Percentiles rank a stretch among this genome's conserved stretches.
These are phyloP conservation scores for Percopsis transmontana DNA, from an alignment of 2,113 vertebrate species.

Conservation along the genomic window DNA sequence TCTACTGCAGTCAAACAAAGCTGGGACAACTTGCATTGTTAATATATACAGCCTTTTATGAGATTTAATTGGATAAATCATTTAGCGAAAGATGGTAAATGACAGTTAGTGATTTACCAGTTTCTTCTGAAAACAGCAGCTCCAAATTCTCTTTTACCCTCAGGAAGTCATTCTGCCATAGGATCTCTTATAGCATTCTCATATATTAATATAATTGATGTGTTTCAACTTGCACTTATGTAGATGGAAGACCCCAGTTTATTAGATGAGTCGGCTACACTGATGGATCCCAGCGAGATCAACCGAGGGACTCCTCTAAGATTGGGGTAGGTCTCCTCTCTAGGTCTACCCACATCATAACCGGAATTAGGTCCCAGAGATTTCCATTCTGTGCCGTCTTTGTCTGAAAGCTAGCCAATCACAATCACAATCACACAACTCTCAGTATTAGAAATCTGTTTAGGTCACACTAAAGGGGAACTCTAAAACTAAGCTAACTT, in stretches of 20 bases:
- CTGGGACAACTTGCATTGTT: not conserved
- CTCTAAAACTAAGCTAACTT: too few species aligned
- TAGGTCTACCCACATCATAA: not conserved
- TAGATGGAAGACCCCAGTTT: constrained; percentile 99
- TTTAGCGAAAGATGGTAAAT: constrained; percentile 34
- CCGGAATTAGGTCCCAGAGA: constrained; percentile 10
- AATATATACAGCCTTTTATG: constrained; percentile 47
- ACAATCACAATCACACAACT: too few species aligned
- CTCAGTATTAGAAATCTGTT: too few species aligned
- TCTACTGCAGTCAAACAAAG: constrained; percentile 34
- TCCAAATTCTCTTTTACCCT: not conserved
- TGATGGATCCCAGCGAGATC: constrained; percentile 89
- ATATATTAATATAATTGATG: not conserved
- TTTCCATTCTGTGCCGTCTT: constrained; percentile 23
- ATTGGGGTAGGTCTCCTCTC: constrained; percentile 83
- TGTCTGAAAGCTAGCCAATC: constrained; percentile 7
- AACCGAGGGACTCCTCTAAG: constrained; percentile 86
- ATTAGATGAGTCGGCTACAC: constrained; percentile 91
- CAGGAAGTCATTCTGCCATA: too few species aligned
- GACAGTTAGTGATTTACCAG: not conserved
- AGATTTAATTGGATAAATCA: constrained; percentile 57
- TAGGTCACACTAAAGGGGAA: constrained; percentile 3
- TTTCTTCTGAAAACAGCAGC: not conserved
- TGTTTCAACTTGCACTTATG: constrained; percentile 58
- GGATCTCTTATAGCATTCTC: too few species aligned